These are phyloP conservation scores for Alectura lathami DNA, from an alignment of 2,113 vertebrate species.

Conservation along the genomic window DNA sequence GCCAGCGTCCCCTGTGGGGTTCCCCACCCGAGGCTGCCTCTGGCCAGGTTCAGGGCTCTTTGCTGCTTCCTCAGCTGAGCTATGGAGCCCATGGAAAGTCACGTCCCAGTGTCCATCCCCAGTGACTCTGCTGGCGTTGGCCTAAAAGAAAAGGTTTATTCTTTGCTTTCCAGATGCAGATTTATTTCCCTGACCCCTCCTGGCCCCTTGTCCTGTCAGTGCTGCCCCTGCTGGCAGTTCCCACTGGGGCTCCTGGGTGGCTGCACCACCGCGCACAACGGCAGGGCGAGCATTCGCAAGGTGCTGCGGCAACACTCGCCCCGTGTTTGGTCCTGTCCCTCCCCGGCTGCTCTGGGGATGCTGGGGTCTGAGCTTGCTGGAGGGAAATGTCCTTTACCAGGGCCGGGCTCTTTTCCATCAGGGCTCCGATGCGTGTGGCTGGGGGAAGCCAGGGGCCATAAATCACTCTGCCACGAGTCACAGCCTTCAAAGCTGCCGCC, in stretches of 20 bases:
- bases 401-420: background rate
- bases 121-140: background rate
- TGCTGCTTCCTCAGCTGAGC: background rate
- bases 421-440: background rate
- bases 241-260: background rate
- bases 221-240: background rate
- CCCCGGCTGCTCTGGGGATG: background rate
- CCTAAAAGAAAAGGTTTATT: background rate
- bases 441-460: background rate
- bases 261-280: background rate
- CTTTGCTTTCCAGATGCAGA: background rate
- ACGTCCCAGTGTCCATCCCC: background rate
- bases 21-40: background rate
- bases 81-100: background rate
- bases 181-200: background rate
- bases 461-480: background rate
- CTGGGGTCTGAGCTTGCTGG: fast-evolving
- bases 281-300: background rate
- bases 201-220: background rate
- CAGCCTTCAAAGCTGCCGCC: background rate
- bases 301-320: background rate
- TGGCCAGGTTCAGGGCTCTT: background rate
- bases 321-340: background rate
- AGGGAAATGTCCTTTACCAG: background rate
- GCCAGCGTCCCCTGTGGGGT: background rate